Conservation (phyloP, 2,888 invertebrate species). For the Napeogenes sylphis region DNA sequence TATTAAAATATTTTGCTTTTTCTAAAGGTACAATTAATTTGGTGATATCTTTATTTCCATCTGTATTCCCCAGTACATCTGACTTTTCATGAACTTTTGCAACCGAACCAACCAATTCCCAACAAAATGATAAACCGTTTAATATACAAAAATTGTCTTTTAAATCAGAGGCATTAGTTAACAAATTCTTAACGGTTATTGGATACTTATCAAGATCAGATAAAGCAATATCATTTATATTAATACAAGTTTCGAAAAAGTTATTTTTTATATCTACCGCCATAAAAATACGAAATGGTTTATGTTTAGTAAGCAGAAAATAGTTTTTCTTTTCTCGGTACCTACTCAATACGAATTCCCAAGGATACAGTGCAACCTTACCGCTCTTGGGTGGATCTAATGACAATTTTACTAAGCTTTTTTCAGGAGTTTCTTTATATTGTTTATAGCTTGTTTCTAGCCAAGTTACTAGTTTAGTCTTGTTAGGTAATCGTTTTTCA, state of each 20-base stretch:
- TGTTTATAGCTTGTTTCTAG: slow-evolving; percentile 57
- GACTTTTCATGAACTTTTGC: slow-evolving; percentile 42
- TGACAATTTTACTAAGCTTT: slow-evolving; percentile 42
- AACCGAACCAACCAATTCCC: slow-evolving; percentile 66
- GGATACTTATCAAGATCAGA: slow-evolving; percentile 60
- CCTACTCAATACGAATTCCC: slow-evolving; percentile 61
- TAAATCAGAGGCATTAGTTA: slow-evolving; percentile 51
- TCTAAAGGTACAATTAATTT: slow-evolving; percentile 1
- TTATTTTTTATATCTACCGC: slow-evolving; percentile 47
- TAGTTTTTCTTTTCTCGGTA: slow-evolving; percentile 59
- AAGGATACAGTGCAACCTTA: slow-evolving; percentile 53
- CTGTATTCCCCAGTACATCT: background rate
- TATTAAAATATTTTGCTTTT: slow-evolving; percentile 4
- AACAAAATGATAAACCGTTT: slow-evolving; percentile 58
- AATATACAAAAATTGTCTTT: slow-evolving; percentile 65
- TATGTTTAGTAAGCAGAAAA: slow-evolving; percentile 52
- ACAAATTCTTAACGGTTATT: slow-evolving; percentile 56
- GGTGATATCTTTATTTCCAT: slow-evolving; percentile 11
- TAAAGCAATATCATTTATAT: slow-evolving; percentile 57
- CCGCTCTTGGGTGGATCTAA: slow-evolving; percentile 53
- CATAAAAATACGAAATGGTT: slow-evolving; percentile 61
- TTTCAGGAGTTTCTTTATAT: slow-evolving; percentile 47
- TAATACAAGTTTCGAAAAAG: slow-evolving; percentile 54
- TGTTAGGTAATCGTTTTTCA: slow-evolving; percentile 35
- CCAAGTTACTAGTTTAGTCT: slow-evolving; percentile 53